These are phyloP conservation scores for Chaetorhynchus papuensis DNA, from an alignment of 2,113 vertebrate species.

Conservation along the genomic window DNA sequence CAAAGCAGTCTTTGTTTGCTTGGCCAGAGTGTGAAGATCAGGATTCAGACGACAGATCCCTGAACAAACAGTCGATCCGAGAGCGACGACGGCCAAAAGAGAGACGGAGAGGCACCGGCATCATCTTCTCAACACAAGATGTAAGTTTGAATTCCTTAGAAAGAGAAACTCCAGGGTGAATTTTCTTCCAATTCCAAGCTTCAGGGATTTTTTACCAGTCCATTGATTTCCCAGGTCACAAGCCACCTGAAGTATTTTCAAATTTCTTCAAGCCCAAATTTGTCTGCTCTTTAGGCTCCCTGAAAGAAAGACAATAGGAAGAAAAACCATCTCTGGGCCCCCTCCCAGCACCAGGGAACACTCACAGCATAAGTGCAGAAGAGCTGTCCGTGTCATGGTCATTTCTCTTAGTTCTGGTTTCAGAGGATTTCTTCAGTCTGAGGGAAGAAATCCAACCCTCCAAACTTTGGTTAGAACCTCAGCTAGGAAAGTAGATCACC, in stretches of 20 bases:
- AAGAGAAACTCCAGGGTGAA: neutral
- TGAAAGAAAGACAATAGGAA: neutral
- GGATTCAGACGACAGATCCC: conserved; percentile 65
- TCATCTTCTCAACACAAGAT: conserved; percentile 71
- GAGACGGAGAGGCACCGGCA: conserved; percentile 65
- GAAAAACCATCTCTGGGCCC: neutral
- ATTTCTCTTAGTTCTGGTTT: neutral
- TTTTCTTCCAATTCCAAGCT: neutral
- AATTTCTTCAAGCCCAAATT: neutral
- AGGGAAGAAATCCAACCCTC: neutral
- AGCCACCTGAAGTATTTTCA: neutral
- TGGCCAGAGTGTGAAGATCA: conserved; percentile 74
- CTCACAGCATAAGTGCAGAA: neutral
- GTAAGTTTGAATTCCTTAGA: conserved; percentile 61
- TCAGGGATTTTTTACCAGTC: neutral
- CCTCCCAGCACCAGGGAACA: neutral
- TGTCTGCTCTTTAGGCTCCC: neutral
- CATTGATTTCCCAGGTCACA: neutral
- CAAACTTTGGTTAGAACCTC: neutral
- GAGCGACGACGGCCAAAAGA: conserved; percentile 69
- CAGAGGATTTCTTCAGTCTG: neutral
- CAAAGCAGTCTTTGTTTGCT: conserved; percentile 52
- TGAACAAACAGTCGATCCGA: conserved; percentile 49
- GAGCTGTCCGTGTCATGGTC: neutral
- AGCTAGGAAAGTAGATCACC: neutral